A percentile compares a stretch with the other conserved stretches of the same genome.
Evolutionary conservation across 2,888 invertebrate species (phyloP).

Genomic region (Eumerus sabulonum): DNA sequence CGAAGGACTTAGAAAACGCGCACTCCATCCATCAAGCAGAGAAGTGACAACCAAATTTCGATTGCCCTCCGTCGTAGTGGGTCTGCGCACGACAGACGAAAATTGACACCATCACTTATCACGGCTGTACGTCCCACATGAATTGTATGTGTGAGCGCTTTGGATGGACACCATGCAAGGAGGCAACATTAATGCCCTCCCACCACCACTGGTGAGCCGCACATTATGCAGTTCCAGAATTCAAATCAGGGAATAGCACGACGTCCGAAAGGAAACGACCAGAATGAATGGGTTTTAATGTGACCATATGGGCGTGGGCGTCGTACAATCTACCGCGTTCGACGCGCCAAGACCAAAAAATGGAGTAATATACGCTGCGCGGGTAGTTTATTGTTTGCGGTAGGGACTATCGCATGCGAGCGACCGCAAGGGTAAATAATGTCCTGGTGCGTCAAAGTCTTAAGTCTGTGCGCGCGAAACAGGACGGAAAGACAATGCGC

Average conservation of each 20-base stretch:
- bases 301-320: conserved; percentile 64
- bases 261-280: conserved; percentile 11
- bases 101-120: conserved; percentile 69
- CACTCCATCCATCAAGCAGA: conserved; percentile 56
- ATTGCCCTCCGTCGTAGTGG: conserved; percentile 10
- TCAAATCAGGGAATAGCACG: conserved; percentile 46
- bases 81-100: conserved; percentile 42
- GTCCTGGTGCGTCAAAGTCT: conserved; percentile 53
- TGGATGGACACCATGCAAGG: conserved; percentile 53
- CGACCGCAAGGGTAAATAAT: conserved; percentile 61
- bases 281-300: conserved; percentile 66
- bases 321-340: conserved; percentile 33
- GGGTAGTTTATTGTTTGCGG: conserved; percentile 56
- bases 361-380: conserved; percentile 26
- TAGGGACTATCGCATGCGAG: conserved; percentile 61
- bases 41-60: conserved; percentile 64
- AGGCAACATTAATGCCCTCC: conserved; percentile 67
- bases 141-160: conserved; percentile 3
- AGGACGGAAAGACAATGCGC: conserved; percentile 1
- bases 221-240: conserved; percentile 60
- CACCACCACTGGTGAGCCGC: conserved; percentile 41
- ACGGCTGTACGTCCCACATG: conserved; percentile 56
- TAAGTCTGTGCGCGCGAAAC: conserved; percentile 45
- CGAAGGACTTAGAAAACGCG: conserved; percentile 50
- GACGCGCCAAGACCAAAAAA: conserved; percentile 14